These are phyloP conservation scores for Lacanobia oleracea DNA, from an alignment of 2,888 invertebrate species.

Conservation along the genomic window DNA sequence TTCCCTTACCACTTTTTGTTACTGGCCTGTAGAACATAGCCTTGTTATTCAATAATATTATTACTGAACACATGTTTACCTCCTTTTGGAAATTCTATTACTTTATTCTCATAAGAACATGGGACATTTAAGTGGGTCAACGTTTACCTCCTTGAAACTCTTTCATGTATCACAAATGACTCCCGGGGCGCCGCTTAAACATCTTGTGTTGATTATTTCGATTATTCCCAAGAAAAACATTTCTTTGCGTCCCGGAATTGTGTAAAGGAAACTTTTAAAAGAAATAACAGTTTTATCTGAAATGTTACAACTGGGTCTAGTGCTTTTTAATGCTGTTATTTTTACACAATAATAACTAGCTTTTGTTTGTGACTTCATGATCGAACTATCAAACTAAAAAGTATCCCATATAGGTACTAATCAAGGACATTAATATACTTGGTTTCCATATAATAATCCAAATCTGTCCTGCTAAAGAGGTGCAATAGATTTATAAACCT, in stretches of 20 bases:
- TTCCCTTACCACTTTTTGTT: no score
- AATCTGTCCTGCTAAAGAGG: no score
- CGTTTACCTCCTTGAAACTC: conserved; percentile 32
- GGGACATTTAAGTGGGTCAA: conserved; percentile 14
- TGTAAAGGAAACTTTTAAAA: conserved; percentile 28
- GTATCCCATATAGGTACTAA: no score
- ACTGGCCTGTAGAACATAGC: no score
- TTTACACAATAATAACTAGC: neutral
- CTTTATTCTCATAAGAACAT: conserved; percentile 2
- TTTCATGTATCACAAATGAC: conserved; percentile 24
- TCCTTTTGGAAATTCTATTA: neutral
- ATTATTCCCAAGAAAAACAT: conserved; percentile 47
- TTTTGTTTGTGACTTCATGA: no score
- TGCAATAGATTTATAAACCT: no score
- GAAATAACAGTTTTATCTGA: conserved; percentile 33
- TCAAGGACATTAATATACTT: no score
- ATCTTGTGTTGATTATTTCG: conserved; percentile 48
- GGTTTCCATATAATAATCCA: no score
- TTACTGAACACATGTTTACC: conserved; percentile 21
- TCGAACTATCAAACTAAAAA: no score
- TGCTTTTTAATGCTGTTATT: neutral
- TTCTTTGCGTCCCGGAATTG: conserved; percentile 32
- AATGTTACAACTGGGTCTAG: no score
- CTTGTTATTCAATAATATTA: neutral
- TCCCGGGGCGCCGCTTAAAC: conserved; percentile 32